Percentiles rank a stretch among this genome's conserved stretches.
Conservation (phyloP, 2,113 vertebrate genomes). For the Theristicus caerulescens region DNA sequence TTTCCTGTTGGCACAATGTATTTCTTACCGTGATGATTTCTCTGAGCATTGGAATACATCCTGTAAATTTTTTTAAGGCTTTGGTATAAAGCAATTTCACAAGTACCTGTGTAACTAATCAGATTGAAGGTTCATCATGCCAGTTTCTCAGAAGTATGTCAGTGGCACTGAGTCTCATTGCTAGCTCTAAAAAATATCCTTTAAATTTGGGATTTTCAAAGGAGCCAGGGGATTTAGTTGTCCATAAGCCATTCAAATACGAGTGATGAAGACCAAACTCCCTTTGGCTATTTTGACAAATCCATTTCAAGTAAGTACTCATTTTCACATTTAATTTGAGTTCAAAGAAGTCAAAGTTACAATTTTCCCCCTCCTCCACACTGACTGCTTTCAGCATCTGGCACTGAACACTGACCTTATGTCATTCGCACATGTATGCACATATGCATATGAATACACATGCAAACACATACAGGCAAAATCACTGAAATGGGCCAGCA, state of each 20-base stretch:
- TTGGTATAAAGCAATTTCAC: slow-evolving; percentile 46
- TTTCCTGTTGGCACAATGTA: neutral
- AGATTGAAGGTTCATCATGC: neutral
- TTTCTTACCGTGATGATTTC: neutral
- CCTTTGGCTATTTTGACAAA: slow-evolving; percentile 62
- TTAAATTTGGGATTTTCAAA: slow-evolving; percentile 55
- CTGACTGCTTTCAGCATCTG: slow-evolving; percentile 26
- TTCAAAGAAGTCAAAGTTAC: slow-evolving; percentile 57
- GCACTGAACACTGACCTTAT: slow-evolving; percentile 39
- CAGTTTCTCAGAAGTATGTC: neutral
- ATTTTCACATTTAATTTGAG: slow-evolving; percentile 61
- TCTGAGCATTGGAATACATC: neutral
- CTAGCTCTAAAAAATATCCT: slow-evolving; percentile 21
- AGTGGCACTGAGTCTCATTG: neutral
- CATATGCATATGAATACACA: slow-evolving; percentile 50
- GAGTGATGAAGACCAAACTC: slow-evolving; percentile 12
- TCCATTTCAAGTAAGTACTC: slow-evolving; percentile 45
- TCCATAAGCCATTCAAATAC: slow-evolving; percentile 29
- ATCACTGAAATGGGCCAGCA: neutral
- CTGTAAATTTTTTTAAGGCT: slow-evolving; percentile 12
- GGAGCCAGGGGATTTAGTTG: slow-evolving; percentile 24
- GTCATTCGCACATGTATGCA: slow-evolving; percentile 36
- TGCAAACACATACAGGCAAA: neutral
- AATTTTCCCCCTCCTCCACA: neutral
- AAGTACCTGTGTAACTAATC: slow-evolving; percentile 44